phyloP scores from a whole-genome alignment of 2,797 vertebrate species.

The Nyctalus aviator region DNA sequence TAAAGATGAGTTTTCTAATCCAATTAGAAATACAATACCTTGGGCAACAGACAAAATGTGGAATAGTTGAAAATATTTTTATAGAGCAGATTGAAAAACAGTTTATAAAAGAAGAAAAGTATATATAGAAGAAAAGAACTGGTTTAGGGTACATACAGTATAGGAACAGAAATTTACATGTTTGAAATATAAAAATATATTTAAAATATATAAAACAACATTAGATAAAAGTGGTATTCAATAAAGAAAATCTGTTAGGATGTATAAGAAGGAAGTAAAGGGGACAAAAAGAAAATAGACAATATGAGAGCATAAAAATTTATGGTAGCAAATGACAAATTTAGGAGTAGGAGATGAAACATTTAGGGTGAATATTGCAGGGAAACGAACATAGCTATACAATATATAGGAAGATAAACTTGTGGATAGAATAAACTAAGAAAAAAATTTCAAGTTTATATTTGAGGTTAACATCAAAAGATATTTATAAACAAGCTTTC shows the following conservation, averaged over 20 bases:
- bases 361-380: neutral
- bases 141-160: neutral
- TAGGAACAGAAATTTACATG: neutral
- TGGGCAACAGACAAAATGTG: conserved; percentile 58
- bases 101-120: conserved; percentile 28
- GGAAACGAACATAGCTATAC: neutral
- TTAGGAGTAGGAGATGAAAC: neutral
- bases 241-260: neutral
- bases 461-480: neutral
- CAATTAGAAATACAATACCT: conserved; percentile 75
- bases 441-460: conserved; percentile 20
- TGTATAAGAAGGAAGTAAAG: neutral
- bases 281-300: neutral
- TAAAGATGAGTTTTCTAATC: conserved; percentile 69
- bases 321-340: neutral
- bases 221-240: neutral
- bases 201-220: conserved; percentile 43
- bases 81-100: conserved; percentile 52
- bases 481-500: neutral
- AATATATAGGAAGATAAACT: neutral
- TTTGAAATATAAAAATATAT: neutral
- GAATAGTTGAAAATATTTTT: conserved; percentile 63
- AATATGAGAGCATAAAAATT: neutral
- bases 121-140: conserved; percentile 20
- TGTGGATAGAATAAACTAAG: conserved; percentile 34